Conservation (phyloP, 2,113 vertebrate species). For the Nicator chloris region DNA sequence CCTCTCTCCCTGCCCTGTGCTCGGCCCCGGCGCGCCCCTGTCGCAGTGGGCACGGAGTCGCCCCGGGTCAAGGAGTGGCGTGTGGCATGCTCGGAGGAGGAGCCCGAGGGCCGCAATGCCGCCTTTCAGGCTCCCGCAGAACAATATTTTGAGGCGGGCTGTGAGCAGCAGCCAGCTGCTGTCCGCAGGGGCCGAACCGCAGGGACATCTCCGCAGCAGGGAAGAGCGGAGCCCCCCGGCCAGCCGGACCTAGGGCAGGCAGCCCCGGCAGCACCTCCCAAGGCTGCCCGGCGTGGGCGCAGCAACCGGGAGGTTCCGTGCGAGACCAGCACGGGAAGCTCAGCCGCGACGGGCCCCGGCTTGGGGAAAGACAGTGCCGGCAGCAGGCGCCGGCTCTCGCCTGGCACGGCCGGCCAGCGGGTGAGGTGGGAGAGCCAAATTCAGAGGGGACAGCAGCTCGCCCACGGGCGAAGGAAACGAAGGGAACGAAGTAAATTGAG, state of each 20-base stretch:
- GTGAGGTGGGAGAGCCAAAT: background rate
- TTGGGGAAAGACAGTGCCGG: background rate
- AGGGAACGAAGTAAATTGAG: background rate
- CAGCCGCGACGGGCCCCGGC: background rate
- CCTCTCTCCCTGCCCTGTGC: background rate
- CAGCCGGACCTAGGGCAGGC: background rate
- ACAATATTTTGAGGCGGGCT: background rate
- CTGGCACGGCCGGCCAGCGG: background rate
- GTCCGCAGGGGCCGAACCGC: background rate
- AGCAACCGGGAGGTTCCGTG: background rate
- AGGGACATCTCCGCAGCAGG: background rate
- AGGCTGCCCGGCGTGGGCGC: background rate
- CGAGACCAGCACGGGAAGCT: background rate
- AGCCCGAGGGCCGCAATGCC: background rate
- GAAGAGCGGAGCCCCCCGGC: background rate
- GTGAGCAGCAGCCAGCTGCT: background rate
- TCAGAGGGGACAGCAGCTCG: background rate
- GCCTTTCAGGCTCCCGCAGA: background rate
- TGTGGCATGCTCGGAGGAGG: background rate
- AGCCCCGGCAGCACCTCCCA: background rate
- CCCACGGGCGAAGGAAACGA: background rate
- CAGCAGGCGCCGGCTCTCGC: background rate
- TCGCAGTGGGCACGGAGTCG: background rate
- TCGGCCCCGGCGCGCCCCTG: background rate
- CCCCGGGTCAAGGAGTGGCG: background rate